Conservation (phyloP, 2,113 vertebrate species). For the Trematomus loennbergii region DNA sequence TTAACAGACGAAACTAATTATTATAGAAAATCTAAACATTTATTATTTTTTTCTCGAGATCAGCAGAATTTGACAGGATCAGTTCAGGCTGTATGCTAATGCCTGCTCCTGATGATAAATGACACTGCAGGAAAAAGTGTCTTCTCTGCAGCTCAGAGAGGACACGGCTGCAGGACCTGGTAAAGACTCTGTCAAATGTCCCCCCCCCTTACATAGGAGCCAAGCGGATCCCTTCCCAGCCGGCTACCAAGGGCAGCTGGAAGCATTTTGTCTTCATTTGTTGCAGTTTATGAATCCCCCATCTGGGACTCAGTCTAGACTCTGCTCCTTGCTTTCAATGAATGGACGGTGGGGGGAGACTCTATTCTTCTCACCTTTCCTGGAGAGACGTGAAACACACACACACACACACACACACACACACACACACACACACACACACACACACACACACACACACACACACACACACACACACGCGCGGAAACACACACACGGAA, state of each 20-base stretch:
- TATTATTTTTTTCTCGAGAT: background rate
- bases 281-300: conserved; percentile 57
- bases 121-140: conserved; percentile 37
- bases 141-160: conserved; percentile 49
- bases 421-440: conserved; percentile 33
- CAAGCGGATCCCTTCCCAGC: background rate
- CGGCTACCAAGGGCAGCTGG: conserved; percentile 29
- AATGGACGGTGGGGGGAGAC: conserved; percentile 19
- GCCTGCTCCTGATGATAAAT: conserved; percentile 38
- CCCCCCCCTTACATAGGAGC: background rate
- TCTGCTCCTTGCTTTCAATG: conserved; percentile 2
- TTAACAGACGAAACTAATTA: background rate
- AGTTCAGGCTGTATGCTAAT: conserved; percentile 4
- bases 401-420: conserved; percentile 10
- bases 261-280: conserved; percentile 70
- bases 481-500: conserved; percentile 23
- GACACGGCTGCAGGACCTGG: conserved; percentile 10
- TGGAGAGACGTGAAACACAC: conserved; percentile 7
- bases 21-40: background rate
- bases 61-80: background rate
- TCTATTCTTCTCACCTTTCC: conserved; percentile 41
- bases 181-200: conserved; percentile 26
- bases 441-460: background rate
- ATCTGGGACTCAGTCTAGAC: conserved; percentile 52
- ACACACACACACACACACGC: background rate